Conservation (phyloP, 2,113 vertebrate genomes). For the Channa argus region DNA sequence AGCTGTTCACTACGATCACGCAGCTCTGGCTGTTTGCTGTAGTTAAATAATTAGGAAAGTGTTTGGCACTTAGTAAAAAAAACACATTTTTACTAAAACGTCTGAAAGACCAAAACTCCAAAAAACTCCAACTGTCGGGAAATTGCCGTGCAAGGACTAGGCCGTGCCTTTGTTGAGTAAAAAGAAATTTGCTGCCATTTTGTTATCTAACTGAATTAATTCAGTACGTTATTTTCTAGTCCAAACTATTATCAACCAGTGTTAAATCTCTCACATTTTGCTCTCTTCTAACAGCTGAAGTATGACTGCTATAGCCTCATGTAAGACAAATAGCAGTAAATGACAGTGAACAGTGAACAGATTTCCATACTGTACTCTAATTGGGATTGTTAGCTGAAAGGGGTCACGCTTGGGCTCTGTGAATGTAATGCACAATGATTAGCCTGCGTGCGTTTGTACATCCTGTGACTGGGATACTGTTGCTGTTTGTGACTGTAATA, state of each 20-base stretch:
- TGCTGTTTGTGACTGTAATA: conserved; percentile 59
- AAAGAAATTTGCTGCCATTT: too few species aligned
- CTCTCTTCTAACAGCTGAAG: conserved; percentile 14
- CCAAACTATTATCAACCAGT: not conserved
- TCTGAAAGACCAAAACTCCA: not conserved
- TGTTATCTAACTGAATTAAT: too few species aligned
- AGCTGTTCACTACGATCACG: conserved; percentile 6
- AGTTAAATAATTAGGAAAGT: not conserved
- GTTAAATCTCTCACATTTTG: conserved; percentile 2
- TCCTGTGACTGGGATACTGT: conserved; percentile 62
- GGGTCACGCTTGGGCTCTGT: conserved; percentile 51
- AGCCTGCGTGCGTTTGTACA: conserved; percentile 60
- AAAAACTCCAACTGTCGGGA: not conserved
- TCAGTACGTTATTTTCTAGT: conserved; percentile 3
- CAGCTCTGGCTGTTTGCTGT: conserved; percentile 4
- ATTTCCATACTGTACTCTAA: conserved; percentile 51
- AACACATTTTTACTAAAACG: not conserved
- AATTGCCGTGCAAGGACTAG: too few species aligned
- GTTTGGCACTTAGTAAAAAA: not conserved
- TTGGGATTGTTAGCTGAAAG: conserved; percentile 65
- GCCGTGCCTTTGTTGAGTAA: too few species aligned
- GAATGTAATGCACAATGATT: conserved; percentile 61
- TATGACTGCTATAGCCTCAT: conserved; percentile 21
- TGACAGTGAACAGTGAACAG: conserved; percentile 41
- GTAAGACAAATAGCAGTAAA: conserved; percentile 59